phyloP scores from a whole-genome alignment of 2,888 invertebrate species.

The Taenaris catops region DNA sequence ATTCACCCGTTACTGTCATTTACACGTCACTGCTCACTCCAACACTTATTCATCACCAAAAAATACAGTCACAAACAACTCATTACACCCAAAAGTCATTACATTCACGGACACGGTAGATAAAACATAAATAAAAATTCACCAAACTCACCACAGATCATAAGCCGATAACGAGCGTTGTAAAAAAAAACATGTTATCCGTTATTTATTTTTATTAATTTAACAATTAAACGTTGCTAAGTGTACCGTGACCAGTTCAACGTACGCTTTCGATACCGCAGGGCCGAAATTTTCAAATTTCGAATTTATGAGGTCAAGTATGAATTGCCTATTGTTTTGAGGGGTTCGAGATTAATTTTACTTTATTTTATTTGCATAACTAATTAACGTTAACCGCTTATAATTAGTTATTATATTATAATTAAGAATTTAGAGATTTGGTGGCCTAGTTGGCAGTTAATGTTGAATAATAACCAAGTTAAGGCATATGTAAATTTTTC shows the following conservation, averaged over 20 bases:
- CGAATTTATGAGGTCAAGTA: conserved; percentile 14
- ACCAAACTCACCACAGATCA: conserved; percentile 21
- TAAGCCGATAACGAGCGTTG: conserved; percentile 21
- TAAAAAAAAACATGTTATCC: conserved; percentile 22
- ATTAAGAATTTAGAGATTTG: no score
- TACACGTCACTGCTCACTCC: not conserved
- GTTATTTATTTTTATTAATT: conserved; percentile 34
- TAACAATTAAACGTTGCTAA: conserved; percentile 65
- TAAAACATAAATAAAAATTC: conserved; percentile 42
- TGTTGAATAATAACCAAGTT: no score
- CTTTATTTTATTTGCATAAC: no score
- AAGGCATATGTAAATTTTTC: no score
- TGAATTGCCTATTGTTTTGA: conserved; percentile 5
- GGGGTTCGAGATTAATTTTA: no score
- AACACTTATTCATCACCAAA: conserved; percentile 3
- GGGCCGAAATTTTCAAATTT: conserved; percentile 27
- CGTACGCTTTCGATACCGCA: conserved; percentile 37
- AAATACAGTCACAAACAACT: conserved; percentile 15
- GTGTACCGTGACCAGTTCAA: conserved; percentile 68
- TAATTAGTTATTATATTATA: no score
- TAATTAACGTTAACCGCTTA: no score
- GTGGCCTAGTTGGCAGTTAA: no score
- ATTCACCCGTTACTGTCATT: not conserved
- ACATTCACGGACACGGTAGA: conserved; percentile 52
- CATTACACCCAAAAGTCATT: conserved; percentile 28